A percentile compares a stretch with the other conserved stretches of the same genome.
phyloP scores from a whole-genome alignment of 2,113 vertebrate species.

The Syrmaticus mikado region DNA sequence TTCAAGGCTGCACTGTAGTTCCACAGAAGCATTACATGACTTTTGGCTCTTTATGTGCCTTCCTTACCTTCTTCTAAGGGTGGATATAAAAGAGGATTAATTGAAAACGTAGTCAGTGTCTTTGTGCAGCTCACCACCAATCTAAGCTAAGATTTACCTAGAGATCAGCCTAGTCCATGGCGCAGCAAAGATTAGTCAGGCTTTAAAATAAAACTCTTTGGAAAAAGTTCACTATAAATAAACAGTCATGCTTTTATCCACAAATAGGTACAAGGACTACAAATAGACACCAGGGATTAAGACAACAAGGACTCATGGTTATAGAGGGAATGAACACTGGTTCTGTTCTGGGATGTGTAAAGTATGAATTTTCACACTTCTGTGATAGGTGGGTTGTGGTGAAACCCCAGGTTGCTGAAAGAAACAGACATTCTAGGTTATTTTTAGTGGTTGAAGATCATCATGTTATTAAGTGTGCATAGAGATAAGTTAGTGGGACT shows the following conservation, averaged over 20 bases:
- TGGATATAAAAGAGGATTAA: slow-evolving; percentile 72
- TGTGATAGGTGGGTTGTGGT: not conserved
- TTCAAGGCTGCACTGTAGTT: not conserved
- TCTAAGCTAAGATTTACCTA: slow-evolving; percentile 75
- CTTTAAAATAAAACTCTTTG: slow-evolving; percentile 78
- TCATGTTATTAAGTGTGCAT: not conserved
- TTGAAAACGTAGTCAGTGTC: slow-evolving; percentile 63
- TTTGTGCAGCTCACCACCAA: slow-evolving; percentile 68
- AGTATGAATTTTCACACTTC: not conserved
- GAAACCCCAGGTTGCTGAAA: not conserved
- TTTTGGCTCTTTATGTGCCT: not conserved
- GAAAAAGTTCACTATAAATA: slow-evolving; percentile 74
- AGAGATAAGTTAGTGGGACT: not conserved
- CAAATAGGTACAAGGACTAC: slow-evolving; percentile 45
- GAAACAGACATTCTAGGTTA: not conserved
- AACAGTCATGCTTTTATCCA: slow-evolving; percentile 38
- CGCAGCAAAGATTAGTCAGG: slow-evolving; percentile 73
- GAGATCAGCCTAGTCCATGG: slow-evolving; percentile 71
- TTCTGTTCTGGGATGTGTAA: not conserved
- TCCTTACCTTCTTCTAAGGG: slow-evolving; percentile 3
- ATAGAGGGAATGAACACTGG: not conserved
- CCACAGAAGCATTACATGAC: not conserved
- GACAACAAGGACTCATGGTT: not conserved
- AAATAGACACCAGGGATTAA: slow-evolving; percentile 41
- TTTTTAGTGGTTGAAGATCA: not conserved